Evolutionary conservation across 2,797 vertebrate genomes (phyloP).

Genomic region (Acipenser oxyrinchus): DNA sequence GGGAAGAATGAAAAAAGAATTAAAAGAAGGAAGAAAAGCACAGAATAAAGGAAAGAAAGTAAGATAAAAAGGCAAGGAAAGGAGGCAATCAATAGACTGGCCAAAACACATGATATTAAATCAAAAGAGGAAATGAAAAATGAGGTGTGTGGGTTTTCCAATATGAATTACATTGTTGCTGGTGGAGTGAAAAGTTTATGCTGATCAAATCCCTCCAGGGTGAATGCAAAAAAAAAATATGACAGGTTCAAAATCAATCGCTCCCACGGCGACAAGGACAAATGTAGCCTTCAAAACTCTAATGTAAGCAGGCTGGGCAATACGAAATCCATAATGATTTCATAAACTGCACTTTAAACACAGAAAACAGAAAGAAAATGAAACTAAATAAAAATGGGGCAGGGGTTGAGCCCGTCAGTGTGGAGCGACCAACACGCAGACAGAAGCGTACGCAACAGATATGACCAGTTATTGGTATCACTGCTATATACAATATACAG

Average conservation of each 20-base stretch:
- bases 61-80: neutral
- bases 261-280: neutral
- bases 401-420: too few species aligned
- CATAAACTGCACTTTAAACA: conserved; percentile 2
- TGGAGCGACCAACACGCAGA: too few species aligned
- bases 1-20: neutral
- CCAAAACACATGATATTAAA: neutral
- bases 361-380: neutral
- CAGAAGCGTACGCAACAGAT: too few species aligned
- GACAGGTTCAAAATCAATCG: neutral
- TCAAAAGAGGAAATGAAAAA: neutral
- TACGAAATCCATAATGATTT: neutral
- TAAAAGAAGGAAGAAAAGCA: neutral
- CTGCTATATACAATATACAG: too few species aligned
- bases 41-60: neutral
- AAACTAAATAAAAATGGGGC: too few species aligned
- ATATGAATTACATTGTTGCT: neutral
- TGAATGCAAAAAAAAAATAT: neutral
- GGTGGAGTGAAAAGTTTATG: neutral
- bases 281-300: neutral
- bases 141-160: neutral
- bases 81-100: neutral
- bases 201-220: neutral
- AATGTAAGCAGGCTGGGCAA: conserved; percentile 3
- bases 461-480: too few species aligned